phyloP scores from a whole-genome alignment of 2,797 vertebrate genomes.

The Rhinogobio ventralis region DNA sequence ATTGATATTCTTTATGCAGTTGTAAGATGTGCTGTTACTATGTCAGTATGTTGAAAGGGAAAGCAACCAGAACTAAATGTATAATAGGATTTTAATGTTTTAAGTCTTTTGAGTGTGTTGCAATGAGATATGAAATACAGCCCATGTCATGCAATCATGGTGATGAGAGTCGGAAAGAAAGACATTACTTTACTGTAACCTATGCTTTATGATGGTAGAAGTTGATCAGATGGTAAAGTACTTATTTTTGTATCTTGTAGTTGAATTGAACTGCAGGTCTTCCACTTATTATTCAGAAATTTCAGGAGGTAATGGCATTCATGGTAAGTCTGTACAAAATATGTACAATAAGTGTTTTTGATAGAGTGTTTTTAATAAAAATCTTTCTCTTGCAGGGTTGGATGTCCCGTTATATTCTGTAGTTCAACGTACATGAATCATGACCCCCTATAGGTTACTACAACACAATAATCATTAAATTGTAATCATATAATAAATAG shows the following conservation, averaged over 20 bases:
- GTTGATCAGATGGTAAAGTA: neutral
- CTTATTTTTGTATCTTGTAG: constrained; percentile 15
- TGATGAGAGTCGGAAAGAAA: neutral
- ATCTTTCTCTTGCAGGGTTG: constrained; percentile 12
- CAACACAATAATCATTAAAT: neutral
- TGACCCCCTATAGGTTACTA: neutral
- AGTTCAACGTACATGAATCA: neutral
- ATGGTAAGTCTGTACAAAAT: neutral
- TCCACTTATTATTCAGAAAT: neutral
- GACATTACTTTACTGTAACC: too few species aligned
- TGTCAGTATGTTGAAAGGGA: neutral
- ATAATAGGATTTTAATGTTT: neutral
- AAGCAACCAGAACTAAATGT: neutral
- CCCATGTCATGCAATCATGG: neutral
- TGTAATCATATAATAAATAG: neutral
- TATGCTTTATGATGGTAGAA: neutral
- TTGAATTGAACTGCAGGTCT: neutral
- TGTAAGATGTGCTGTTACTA: neutral
- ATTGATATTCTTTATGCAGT: neutral
- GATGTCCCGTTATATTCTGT: neutral
- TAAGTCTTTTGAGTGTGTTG: neutral
- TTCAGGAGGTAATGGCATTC: neutral
- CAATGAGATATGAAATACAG: neutral
- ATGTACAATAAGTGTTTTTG: neutral
- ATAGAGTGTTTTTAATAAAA: neutral